Conservation (phyloP, 2,888 invertebrate species). For the Ophion costatus region DNA sequence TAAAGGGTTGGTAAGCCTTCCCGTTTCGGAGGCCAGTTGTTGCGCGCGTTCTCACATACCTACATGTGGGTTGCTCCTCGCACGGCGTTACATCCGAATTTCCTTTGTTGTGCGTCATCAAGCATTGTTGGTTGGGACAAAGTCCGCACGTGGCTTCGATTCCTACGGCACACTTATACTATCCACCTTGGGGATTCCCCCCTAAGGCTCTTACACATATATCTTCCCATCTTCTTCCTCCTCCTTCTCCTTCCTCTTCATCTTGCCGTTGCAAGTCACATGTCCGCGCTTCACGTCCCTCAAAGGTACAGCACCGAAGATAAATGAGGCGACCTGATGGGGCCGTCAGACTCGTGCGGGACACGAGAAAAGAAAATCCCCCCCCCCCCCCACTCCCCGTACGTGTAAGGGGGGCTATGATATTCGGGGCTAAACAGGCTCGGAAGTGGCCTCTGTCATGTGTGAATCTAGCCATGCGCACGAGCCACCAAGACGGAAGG, state of each 20-base stretch:
- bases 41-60: conserved; percentile 26
- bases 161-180: conserved; percentile 44
- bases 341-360: conserved; percentile 52
- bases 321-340: conserved; percentile 54
- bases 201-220: conserved; percentile 9
- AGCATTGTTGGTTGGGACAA: conserved; percentile 10
- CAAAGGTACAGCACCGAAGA: conserved; percentile 51
- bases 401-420: not conserved
- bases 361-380: conserved; percentile 50
- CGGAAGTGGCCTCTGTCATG: conserved; percentile 17
- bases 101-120: conserved; percentile 41
- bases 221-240: not conserved
- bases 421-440: conserved; percentile 42
- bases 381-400: not conserved
- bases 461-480: conserved; percentile 52
- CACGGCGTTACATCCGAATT: conserved; percentile 38
- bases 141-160: conserved; percentile 45
- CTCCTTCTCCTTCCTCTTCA: conserved; percentile 23
- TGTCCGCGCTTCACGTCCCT: conserved; percentile 38
- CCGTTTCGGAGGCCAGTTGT: conserved; percentile 25
- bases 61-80: conserved; percentile 1
- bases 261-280: conserved; percentile 55
- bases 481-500: conserved; percentile 64
- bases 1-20: conserved; percentile 40
- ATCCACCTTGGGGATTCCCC: conserved; percentile 16